A percentile compares a stretch with the other conserved stretches of the same genome.
These are phyloP conservation scores for Catocala fraxini DNA, from an alignment of 2,888 invertebrate genomes.

Conservation along the genomic window DNA sequence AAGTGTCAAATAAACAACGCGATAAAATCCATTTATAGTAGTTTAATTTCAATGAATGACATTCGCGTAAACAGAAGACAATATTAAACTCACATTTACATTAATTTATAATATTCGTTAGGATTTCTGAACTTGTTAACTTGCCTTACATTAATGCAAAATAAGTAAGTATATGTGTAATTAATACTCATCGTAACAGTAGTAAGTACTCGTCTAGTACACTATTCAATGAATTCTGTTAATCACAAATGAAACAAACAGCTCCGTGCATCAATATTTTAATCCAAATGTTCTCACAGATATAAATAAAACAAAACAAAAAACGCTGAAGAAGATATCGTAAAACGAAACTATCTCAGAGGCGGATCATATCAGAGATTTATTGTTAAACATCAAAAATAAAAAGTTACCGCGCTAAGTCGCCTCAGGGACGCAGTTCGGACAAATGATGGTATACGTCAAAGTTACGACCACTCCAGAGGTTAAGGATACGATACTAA, in stretches of 20 bases:
- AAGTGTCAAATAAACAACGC: no score
- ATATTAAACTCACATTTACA: no score
- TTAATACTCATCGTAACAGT: no score
- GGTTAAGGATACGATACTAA: constrained; percentile 66
- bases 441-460: constrained; percentile 67
- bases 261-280: not conserved
- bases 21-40: no score
- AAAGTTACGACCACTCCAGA: constrained; percentile 68
- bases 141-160: no score
- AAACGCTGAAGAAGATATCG: constrained; percentile 38
- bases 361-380: constrained; percentile 61
- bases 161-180: no score
- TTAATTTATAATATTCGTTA: no score
- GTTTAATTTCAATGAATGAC: no score
- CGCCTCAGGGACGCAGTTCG: constrained; percentile 44
- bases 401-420: constrained; percentile 66
- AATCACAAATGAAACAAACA: not conserved
- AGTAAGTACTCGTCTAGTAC: not conserved
- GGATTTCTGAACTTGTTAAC: no score
- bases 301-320: constrained; percentile 32
- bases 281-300: not conserved
- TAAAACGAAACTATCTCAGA: constrained; percentile 51
- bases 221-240: not conserved
- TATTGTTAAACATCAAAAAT: constrained; percentile 68
- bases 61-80: no score